A percentile compares a stretch with the other conserved stretches of the same genome.
These are phyloP conservation scores for Procambarus clarkii DNA, from an alignment of 1,140 invertebrate species.

Conservation along the genomic window DNA sequence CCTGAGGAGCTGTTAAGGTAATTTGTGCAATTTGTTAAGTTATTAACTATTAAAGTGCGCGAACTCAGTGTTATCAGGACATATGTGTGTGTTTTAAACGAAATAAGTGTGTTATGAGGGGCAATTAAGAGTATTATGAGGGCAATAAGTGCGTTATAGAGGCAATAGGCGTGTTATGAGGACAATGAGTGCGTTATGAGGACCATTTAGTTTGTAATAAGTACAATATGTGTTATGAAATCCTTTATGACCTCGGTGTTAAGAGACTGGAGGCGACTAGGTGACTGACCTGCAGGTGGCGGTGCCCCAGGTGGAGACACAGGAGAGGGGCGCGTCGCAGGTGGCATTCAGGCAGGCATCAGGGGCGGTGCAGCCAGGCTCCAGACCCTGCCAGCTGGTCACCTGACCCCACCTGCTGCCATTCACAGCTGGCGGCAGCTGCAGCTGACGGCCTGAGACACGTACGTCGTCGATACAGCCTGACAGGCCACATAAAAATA, in stretches of 20 bases:
- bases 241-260: neutral
- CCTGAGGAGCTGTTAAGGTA: too few relatives aligned
- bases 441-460: slow-evolving; percentile 35
- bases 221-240: too few relatives aligned
- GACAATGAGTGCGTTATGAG: too few relatives aligned
- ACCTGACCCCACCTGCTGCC: slow-evolving; percentile 40
- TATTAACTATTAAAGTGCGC: too few relatives aligned
- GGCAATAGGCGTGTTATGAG: too few relatives aligned
- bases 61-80: neutral
- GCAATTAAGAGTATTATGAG: too few relatives aligned
- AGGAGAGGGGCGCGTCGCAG: slow-evolving; percentile 31
- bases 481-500: neutral
- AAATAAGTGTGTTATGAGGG: too few relatives aligned
- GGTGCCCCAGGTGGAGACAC: slow-evolving; percentile 2
- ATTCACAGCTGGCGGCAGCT: slow-evolving; percentile 31
- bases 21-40: too few relatives aligned
- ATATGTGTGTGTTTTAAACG: neutral
- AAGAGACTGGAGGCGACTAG: too few relatives aligned
- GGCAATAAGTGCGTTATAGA: too few relatives aligned
- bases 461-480: slow-evolving; percentile 47
- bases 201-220: too few relatives aligned
- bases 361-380: slow-evolving; percentile 12
- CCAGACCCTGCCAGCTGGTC: slow-evolving; percentile 8
- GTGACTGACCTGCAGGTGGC: slow-evolving; percentile 35
- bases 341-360: slow-evolving; percentile 28